These are phyloP conservation scores for Pygocentrus nattereri DNA, from an alignment of 2,797 vertebrate genomes.

Conservation along the genomic window DNA sequence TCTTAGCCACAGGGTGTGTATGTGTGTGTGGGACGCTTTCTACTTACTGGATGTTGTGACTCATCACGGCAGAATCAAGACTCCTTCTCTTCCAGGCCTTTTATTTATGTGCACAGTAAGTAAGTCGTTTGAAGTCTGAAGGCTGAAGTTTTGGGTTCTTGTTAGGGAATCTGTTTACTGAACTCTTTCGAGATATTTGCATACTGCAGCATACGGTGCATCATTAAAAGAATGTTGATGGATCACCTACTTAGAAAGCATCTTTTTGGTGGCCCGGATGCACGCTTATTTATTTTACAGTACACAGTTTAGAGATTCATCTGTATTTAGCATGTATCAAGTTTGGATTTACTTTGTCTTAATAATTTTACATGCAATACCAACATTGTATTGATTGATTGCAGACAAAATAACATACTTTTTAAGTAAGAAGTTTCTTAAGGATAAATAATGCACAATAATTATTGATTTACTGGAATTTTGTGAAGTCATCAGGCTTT, in stretches of 20 bases:
- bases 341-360: background rate
- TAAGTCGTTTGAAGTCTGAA: constrained; percentile 9
- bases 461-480: too few relatives aligned
- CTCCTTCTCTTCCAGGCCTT: background rate
- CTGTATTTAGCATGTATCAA: background rate
- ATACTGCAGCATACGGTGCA: constrained; percentile 4
- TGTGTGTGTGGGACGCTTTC: constrained; percentile 36
- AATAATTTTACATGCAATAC: too few relatives aligned
- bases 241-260: background rate
- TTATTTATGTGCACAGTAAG: constrained; percentile 36
- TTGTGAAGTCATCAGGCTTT: too few relatives aligned
- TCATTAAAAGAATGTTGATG: background rate
- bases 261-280: background rate
- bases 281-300: background rate
- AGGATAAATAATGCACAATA: too few relatives aligned
- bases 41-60: constrained; percentile 36
- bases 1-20: constrained; percentile 35
- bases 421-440: too few relatives aligned
- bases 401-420: too few relatives aligned
- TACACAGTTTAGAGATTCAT: background rate
- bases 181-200: constrained; percentile 15
- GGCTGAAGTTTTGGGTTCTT: background rate
- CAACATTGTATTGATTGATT: too few relatives aligned
- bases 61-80: constrained; percentile 23
- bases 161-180: background rate